These are phyloP conservation scores for Hirtodrosophila duncani DNA, from an alignment of 2,888 invertebrate species.

Conservation along the genomic window DNA sequence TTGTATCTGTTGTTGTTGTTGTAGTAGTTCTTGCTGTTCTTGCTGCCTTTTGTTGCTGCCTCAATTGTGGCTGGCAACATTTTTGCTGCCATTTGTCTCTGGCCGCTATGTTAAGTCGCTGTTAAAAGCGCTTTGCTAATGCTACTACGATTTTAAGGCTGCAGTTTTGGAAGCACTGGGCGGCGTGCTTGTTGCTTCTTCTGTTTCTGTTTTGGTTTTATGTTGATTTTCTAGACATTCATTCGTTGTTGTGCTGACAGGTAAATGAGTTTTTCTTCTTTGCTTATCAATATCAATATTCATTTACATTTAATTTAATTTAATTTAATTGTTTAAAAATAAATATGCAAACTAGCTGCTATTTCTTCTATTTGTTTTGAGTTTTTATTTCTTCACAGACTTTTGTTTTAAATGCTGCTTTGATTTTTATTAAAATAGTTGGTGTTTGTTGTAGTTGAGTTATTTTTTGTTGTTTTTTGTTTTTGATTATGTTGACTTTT, in stretches of 20 bases:
- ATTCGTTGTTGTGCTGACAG: no score
- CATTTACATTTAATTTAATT: no score
- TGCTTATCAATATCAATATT: no score
- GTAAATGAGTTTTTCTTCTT: constrained; percentile 3
- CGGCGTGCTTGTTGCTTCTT: constrained; percentile 3
- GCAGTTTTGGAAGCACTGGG: constrained; percentile 20
- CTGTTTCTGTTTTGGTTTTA: constrained; percentile 5
- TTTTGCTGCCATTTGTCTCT: constrained; percentile 40
- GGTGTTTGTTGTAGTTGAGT: constrained; percentile 13
- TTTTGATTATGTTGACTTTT: constrained; percentile 26
- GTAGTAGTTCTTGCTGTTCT: constrained; percentile 31
- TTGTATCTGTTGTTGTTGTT: constrained; percentile 34
- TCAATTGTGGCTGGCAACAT: constrained; percentile 38
- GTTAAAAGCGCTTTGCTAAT: constrained; percentile 12
- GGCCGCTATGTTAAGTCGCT: constrained; percentile 1
- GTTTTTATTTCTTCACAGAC: constrained; percentile 27
- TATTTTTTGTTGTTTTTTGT: constrained; percentile 1
- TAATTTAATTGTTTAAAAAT: constrained; percentile 4
- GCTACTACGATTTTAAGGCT: background rate
- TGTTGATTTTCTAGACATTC: no score
- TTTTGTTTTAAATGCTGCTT: constrained; percentile 51
- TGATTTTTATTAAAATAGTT: constrained; percentile 17
- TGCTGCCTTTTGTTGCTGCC: constrained; percentile 9
- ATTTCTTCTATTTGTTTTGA: background rate
- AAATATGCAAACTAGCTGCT: constrained; percentile 1